Base-by-base conservation (phyloP, 2,888 invertebrate genomes). In the Sisyra nigra region DNA sequence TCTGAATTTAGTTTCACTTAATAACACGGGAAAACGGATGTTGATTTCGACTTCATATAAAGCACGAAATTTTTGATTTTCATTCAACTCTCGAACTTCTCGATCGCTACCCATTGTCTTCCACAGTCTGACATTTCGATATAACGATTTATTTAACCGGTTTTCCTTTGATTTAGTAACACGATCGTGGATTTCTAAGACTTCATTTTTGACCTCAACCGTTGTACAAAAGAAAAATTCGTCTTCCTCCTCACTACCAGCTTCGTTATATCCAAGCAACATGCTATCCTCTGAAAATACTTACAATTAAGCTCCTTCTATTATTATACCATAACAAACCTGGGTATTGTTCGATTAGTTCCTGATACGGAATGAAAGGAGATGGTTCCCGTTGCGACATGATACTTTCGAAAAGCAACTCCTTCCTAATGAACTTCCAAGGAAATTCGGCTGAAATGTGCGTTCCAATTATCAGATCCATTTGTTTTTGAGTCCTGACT, bases 171-270 rank as follows among this genome's bases (percentile, higher is more conserved):
- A 52, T 29, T 41, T 44, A 31, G 57, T 50, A 11, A 49, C 46
- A 3, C 36, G 45, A 38, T 57, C 55, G 45, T 57, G 59, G 45
- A 48, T 47, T 40, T 8, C 49, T 46, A 31, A 56, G 36, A 74
- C 67, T 17, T 55, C 51, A 41, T 74, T 71, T 44, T 67, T 68
- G 1, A 75, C 67, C 47, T 67, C 65, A 47, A 57, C 57, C 1
- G 74, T 77, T 3, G 74, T 58, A 48, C 78, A 83, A 19, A 84
- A 60, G 47, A 80, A 75, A 55, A 80, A 85, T 41, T 81, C 78
- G 51, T 79, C 24, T 24, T 24, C 24, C 7, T 24, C 24, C 7
- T 24, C 24, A 24, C 24, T 24, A 24, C 24, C 24, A 7, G 24
- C 24, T 24, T 24, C 24, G 7, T 24, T 24, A 24, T 24, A 24